Base-by-base conservation (phyloP, 2,113 vertebrate genomes). In the Ophiodon elongatus region DNA sequence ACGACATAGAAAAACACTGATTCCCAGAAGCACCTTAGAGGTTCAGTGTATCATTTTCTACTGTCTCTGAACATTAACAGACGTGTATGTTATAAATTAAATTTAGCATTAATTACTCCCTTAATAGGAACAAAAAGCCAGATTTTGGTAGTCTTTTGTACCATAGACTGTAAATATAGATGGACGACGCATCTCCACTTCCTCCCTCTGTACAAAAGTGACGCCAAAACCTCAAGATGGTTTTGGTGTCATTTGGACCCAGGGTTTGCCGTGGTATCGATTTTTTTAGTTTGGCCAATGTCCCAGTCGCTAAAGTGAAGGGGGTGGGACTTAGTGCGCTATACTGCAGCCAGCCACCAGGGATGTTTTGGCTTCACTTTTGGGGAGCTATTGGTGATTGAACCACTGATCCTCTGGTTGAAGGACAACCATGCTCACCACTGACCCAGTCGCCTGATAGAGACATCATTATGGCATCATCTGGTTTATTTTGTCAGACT, bases 11-110 rank as follows among this genome's bases (percentile, higher is more conserved):
- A 79, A 68, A 77, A 54, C 47, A 17, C 85, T 73, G 80, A 66
- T 79, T 87, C 82, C 78, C 87, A 89, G 31, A 87, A 37, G 76
- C 77, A 76, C 71, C 23, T 79, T 27, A 63, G 13, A 10, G 67
- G 23, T 29, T 54, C 33, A 37, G 23, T 15, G 29, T 15, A n/a
- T 73, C 10, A 41, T 19, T 7, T 15, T 66, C 6, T 67, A 13
- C 65, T 35, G 45, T 57, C 45, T 57, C 57, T 47, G 10, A 65
- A 45, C 72, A 69, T 21, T 35, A 45, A 56, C 64, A n/a, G 1
- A 50, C 1, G 41, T 31, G 37, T 31, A 8, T 27, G n/a, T 23
- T 27, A 23, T 9, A 19, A 25, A n/a, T 52, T 21, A 11, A 21
- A 45, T 41, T 35, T 56, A 4, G 33, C 43, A 79, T 8, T 31